Evolutionary conservation across 2,113 vertebrate species (phyloP).

Genomic region (Accipiter virgatus): DNA sequence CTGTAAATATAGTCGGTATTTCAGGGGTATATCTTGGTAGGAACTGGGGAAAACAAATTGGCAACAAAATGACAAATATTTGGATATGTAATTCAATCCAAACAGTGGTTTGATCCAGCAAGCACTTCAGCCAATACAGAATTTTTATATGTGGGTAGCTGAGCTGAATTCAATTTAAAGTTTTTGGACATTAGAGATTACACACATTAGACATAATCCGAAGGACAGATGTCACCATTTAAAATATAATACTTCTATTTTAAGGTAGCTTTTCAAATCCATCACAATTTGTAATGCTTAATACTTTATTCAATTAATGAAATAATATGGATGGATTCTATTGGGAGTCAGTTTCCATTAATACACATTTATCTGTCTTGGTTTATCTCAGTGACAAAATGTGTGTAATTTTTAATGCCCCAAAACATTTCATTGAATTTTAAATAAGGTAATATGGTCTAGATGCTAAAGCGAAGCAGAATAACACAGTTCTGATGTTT

Average conservation of each 20-base stretch:
- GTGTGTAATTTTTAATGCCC: not conserved
- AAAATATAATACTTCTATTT: not conserved
- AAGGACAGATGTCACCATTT: not conserved
- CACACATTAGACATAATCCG: not conserved
- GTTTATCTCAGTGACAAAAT: not conserved
- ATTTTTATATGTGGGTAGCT: not conserved
- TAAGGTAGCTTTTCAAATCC: not conserved
- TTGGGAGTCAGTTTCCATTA: not conserved
- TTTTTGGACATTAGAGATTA: not conserved
- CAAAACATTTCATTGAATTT: not conserved
- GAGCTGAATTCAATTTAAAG: conserved; percentile 1
- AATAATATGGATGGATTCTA: not conserved
- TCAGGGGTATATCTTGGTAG: not conserved
- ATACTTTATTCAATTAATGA: not conserved
- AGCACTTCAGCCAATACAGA: not conserved
- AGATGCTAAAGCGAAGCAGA: not conserved
- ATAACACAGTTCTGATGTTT: not conserved
- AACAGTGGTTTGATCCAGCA: not conserved
- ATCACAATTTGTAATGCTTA: not conserved
- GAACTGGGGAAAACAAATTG: not conserved
- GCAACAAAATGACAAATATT: conserved; percentile 34
- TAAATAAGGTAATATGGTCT: not conserved
- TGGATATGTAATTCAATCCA: not conserved
- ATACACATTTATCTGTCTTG: not conserved
- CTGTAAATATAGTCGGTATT: not conserved